Conservation (phyloP, 2,888 invertebrate species). For the Escarpia spicata region DNA sequence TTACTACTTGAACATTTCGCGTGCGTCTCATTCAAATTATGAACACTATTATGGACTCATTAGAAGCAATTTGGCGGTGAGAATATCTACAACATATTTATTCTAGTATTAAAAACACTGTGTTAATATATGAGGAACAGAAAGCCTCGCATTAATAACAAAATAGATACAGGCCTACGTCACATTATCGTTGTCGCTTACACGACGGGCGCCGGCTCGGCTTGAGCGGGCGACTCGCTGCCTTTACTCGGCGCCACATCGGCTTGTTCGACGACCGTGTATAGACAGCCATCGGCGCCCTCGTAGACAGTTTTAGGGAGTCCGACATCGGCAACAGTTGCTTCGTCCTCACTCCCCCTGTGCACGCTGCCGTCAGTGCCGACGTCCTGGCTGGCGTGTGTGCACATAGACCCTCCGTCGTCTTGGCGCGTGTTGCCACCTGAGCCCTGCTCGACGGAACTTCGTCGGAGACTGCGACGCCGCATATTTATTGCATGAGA, state of each 20-base stretch:
- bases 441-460: neutral
- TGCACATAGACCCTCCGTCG: neutral
- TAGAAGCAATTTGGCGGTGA: too few relatives aligned
- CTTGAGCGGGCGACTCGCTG: neutral
- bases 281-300: neutral
- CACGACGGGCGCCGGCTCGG: neutral
- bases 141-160: too few relatives aligned
- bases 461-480: neutral
- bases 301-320: neutral
- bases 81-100: too few relatives aligned
- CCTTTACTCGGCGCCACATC: neutral
- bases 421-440: neutral
- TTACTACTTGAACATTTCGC: too few relatives aligned
- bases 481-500: neutral
- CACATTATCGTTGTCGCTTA: neutral
- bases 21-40: too few relatives aligned
- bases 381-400: neutral
- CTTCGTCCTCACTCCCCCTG: neutral
- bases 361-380: neutral
- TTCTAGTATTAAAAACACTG: too few relatives aligned
- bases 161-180: too few relatives aligned
- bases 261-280: neutral
- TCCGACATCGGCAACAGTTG: too few relatives aligned
- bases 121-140: too few relatives aligned
- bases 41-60: too few relatives aligned